Conservation (phyloP, 2,113 vertebrate species). For the Hippocampus abdominalis region DNA sequence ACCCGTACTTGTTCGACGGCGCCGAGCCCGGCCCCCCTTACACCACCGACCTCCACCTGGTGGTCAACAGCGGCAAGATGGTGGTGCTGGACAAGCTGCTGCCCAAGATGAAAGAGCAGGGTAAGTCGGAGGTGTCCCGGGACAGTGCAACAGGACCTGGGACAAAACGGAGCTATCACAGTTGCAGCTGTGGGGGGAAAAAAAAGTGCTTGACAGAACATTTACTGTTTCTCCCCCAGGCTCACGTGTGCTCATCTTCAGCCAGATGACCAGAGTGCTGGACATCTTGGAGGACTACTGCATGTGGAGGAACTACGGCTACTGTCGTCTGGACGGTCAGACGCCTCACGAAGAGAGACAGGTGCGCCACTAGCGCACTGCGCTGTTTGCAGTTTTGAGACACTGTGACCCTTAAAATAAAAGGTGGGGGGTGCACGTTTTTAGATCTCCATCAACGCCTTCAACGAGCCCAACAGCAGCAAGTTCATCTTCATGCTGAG, state of each 20-base stretch:
- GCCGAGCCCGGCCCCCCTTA: conserved; percentile 96
- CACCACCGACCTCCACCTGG: conserved; percentile 94
- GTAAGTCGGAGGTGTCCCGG: conserved; percentile 53
- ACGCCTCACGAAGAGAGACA: conserved; percentile 97
- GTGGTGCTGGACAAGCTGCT: conserved; percentile 92
- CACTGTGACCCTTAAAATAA: neutral
- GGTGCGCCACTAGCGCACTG: conserved; percentile 56
- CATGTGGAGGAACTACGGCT: conserved; percentile 95
- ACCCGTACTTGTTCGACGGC: conserved; percentile 94
- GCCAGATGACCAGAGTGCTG: conserved; percentile 96
- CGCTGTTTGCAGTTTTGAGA: neutral
- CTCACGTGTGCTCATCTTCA: conserved; percentile 94
- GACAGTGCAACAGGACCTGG: neutral
- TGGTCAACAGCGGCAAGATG: conserved; percentile 97
- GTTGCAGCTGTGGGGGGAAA: too few relatives aligned
- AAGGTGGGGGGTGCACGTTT: neutral
- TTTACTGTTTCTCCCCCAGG: conserved; percentile 59
- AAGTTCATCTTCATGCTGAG: conserved; percentile 99
- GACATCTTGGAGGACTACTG: conserved; percentile 99
- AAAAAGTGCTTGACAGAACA: too few relatives aligned
- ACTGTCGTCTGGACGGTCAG: conserved; percentile 93
- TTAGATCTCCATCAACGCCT: conserved; percentile 90
- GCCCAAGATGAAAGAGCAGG: conserved; percentile 91
- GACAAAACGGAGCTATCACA: too few relatives aligned
- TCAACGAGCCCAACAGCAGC: conserved; percentile 87